phyloP scores from a whole-genome alignment of 2,888 invertebrate species.

The Cenopis cana region DNA sequence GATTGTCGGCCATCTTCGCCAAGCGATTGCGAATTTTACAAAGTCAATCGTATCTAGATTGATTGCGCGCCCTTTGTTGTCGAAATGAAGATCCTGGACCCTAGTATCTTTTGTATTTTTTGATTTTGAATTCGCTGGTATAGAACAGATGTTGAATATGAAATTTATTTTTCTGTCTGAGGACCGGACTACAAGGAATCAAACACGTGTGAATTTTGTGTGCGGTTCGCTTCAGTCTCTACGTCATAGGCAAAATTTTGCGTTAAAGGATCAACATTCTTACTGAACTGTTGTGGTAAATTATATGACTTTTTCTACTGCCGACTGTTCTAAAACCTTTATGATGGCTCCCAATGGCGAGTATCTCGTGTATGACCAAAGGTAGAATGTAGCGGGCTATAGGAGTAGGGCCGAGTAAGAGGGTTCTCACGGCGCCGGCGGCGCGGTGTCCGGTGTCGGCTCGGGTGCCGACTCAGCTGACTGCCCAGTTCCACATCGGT shows the following conservation, averaged over 20 bases:
- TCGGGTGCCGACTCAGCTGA: conserved; percentile 20
- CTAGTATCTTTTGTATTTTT: too few species aligned
- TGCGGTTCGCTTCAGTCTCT: too few species aligned
- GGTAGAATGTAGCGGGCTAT: not conserved
- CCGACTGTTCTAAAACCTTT: too few species aligned
- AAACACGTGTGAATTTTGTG: too few species aligned
- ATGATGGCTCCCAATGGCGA: not conserved
- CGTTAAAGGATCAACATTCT: too few species aligned
- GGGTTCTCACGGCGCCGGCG: conserved; percentile 16
- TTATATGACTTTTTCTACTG: too few species aligned
- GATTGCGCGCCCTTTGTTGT: not conserved
- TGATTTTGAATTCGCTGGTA: too few species aligned
- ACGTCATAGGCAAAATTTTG: too few species aligned
- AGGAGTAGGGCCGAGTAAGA: conserved; percentile 17
- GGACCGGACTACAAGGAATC: too few species aligned
- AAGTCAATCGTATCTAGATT: not conserved
- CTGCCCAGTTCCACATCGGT: conserved; percentile 17
- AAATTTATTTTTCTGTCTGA: too few species aligned
- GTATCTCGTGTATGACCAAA: not conserved
- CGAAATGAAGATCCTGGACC: not conserved
- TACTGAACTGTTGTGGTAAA: too few species aligned
- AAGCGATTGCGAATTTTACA: not conserved
- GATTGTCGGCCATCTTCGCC: conserved; percentile 1
- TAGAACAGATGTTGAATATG: too few species aligned
- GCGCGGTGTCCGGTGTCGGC: conserved; percentile 16